Evolutionary conservation across 1,140 invertebrate species (phyloP), one percentile per base, ranked within the genome.

Genomic region (Centruroides vittatus): DNA sequence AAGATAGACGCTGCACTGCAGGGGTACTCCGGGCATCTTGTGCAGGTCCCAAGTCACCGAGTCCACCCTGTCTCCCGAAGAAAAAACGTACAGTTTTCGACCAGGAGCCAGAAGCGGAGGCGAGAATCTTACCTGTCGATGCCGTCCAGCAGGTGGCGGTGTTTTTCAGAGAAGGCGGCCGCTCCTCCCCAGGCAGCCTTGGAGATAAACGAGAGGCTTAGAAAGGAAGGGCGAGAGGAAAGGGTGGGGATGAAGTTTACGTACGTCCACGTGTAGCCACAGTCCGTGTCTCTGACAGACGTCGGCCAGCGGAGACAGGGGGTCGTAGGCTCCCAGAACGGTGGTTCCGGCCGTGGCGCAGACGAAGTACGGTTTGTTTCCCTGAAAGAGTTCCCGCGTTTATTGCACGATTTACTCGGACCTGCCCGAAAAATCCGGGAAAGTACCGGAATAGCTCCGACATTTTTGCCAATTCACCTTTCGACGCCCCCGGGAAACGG

Each of bases 31-130:
- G 89, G 98, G 93, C 72, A 98, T 80, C 76, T 98, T 99, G 74
- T 99, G 96, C 23, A 95, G 94, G 78, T 99, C 98, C 95, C 96
- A 99, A 50, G 94, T 97, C 53, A 99, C 87, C 1, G 95, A 98
- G 72, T 98, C 84, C 57, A 93, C 93, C 67, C 93, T 84, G 75
- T 5, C 12, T 9, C 35, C 48, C 49, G 8, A 53, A 23, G 23
- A 23, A 23, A 2, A 23, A 23, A 23, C 2, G 2, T 23, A 23
- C 1, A 23, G 2, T 23, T 23, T 23, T 23, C 23, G 23, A 23
- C 23, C 23, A 2, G 23, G 23, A 23, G n/a, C 23, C 1, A 23
- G 23, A 2, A 2, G 23, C 23, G 23, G 23, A 23, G 23, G 23
- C 23, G 23, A 23, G n/a, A 50, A 35, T 49, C 34, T 53, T 57